Percentiles rank a stretch among this genome's conserved stretches.
Evolutionary conservation across 2,113 vertebrate genomes (phyloP).

Genomic region (Brachyhypopomus occidentalis): DNA sequence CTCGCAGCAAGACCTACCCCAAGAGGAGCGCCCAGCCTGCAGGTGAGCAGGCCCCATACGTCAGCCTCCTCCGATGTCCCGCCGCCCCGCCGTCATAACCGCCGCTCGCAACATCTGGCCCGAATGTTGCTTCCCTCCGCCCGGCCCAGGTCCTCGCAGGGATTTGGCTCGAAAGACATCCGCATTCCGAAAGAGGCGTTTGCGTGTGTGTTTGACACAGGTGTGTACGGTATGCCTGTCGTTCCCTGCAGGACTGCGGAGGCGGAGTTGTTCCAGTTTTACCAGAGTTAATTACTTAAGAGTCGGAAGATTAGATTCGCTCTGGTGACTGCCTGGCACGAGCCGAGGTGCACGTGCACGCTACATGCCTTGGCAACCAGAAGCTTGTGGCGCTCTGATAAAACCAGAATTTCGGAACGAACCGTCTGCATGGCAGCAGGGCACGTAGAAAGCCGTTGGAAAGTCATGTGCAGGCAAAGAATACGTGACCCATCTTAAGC

Average conservation of each 20-base stretch:
- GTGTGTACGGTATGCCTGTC: neutral
- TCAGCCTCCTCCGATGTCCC: neutral
- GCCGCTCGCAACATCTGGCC: neutral
- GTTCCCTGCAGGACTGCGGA: neutral
- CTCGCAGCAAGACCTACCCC: slow-evolving; percentile 86
- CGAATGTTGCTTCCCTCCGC: neutral
- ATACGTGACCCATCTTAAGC: too few relatives aligned
- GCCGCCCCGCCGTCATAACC: neutral
- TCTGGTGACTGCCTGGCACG: slow-evolving; percentile 13
- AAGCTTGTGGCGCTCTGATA: neutral
- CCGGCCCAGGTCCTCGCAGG: neutral
- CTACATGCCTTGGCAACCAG: neutral
- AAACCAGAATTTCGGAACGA: too few relatives aligned
- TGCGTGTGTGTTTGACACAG: slow-evolving; percentile 3
- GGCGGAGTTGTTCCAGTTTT: neutral
- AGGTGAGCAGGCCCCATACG: slow-evolving; percentile 64
- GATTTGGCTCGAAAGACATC: slow-evolving; percentile 14
- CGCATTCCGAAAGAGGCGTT: neutral
- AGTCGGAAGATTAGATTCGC: slow-evolving; percentile 19
- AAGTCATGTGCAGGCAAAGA: neutral
- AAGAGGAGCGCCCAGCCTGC: slow-evolving; percentile 73
- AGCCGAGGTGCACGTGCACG: neutral
- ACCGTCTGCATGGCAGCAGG: neutral
- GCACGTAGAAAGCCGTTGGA: neutral
- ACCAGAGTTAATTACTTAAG: slow-evolving; percentile 9